These are phyloP conservation scores for Ryuthela nishihirai DNA, from an alignment of 2,888 invertebrate genomes.

Conservation along the genomic window DNA sequence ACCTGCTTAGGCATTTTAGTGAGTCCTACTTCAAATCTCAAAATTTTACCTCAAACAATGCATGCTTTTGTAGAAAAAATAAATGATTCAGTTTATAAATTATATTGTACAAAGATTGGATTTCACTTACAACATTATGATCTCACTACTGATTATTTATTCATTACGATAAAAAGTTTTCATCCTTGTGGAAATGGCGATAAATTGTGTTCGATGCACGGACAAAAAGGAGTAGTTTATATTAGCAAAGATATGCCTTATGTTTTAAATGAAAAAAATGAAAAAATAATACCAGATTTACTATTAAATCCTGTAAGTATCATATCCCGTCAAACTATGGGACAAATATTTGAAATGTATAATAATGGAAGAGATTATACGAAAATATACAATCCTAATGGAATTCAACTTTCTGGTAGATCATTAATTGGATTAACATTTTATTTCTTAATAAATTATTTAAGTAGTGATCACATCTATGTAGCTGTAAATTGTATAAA, in stretches of 20 bases:
- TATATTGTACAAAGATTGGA: slow-evolving; percentile 7
- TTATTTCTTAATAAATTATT: neutral
- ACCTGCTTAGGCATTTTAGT: slow-evolving; percentile 8
- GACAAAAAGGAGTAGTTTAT: neutral
- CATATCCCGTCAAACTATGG: neutral
- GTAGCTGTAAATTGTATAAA: slow-evolving; percentile 5
- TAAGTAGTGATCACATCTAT: neutral
- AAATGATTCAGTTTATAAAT: neutral
- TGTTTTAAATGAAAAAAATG: neutral
- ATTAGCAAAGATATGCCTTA: neutral
- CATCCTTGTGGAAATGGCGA: slow-evolving; percentile 12
- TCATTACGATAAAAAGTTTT: neutral
- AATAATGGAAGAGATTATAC: neutral
- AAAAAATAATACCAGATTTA: neutral
- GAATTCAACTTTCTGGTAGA: neutral
- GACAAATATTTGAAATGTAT: neutral
- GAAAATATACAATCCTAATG: neutral
- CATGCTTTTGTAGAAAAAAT: neutral
- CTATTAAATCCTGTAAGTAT: neutral
- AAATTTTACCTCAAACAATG: slow-evolving; percentile 14
- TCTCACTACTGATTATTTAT: neutral
- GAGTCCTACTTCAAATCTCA: neutral
- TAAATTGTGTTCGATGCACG: slow-evolving; percentile 14
- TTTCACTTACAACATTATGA: slow-evolving; percentile 1
- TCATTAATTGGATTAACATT: neutral